Conservation (phyloP, 2,113 vertebrate genomes). For the Galbula dea region DNA sequence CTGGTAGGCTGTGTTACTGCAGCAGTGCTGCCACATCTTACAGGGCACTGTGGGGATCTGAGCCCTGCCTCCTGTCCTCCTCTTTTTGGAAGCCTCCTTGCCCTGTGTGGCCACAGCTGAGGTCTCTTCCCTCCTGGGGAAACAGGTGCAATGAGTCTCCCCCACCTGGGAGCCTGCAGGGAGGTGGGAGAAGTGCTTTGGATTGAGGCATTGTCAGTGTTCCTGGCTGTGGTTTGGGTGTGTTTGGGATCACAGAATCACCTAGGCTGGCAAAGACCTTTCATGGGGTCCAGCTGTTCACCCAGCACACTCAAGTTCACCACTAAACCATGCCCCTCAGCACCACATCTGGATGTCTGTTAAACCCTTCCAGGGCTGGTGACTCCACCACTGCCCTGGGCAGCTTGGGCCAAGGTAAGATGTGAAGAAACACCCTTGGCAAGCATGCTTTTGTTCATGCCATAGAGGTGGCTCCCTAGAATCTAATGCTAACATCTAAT, state of each 20-base stretch:
- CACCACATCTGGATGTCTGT: too few species aligned
- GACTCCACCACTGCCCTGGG: too few species aligned
- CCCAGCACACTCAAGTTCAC: too few species aligned
- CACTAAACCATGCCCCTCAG: too few species aligned
- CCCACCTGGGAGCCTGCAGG: rapidly evolving
- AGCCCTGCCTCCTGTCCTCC: background rate
- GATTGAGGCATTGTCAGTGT: background rate
- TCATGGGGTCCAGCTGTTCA: too few species aligned
- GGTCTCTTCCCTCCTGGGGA: background rate
- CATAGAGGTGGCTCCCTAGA: background rate
- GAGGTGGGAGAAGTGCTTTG: background rate
- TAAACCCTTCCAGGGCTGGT: too few species aligned
- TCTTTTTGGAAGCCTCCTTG: background rate
- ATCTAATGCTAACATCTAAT: background rate
- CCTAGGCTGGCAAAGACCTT: too few species aligned
- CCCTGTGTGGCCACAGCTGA: rapidly evolving
- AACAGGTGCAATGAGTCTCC: rapidly evolving
- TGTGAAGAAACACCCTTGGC: background rate
- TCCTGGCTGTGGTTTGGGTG: background rate
- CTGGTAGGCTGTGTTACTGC: rapidly evolving
- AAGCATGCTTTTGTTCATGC: background rate
- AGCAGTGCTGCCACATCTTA: rapidly evolving
- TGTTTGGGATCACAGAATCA: background rate
- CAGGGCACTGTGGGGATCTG: rapidly evolving
- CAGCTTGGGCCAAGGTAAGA: background rate